Base-by-base conservation (phyloP, 1,140 invertebrate species). In the Zaprionus capensis region DNA sequence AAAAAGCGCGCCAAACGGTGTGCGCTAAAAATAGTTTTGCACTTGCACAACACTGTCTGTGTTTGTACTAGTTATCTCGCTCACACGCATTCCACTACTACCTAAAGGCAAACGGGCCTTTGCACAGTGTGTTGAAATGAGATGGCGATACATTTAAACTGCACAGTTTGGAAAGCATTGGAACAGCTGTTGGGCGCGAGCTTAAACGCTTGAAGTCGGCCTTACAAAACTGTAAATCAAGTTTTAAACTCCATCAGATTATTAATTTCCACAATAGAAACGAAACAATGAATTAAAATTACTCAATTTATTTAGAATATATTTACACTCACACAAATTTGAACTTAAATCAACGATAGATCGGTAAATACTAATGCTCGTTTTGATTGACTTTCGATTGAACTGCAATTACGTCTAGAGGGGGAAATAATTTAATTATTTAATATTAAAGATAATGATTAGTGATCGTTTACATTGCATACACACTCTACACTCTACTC, bases 401-500 rank as follows among this genome's bases (percentile, higher is more conserved):
- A 76, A 74, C 26, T 82, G 64, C 41, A 53, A 46, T 71, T 71
- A 76, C 7, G 20, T 31, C 68, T 76, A 76, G 9, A 31, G 15
- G 51, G 51, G 38, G 34, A 49, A 90, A 90, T 90, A 84, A 90
- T 71, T 87, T 83, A 88, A 66, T 57, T 31, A 44, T 66, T 71
- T 72, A 76, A 53, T 36, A 41, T 76, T 90, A 87, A 44, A 73
- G 76, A 74, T 87, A 88, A 90, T 88, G 84, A 88, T 88, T 88
- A 88, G 84, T 84, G 80, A 68, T 84, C 65, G 84, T 72, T 87
- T 76, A 69, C 69, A 64, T 76, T 68, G 69, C 70, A 57, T 77
- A 34, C 31, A 34, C 74, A 51, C 41, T 34, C 70, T 82, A 78
- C 58, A 51, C 59, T 61, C n/a, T 46, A 46, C 14, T 57, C 24